Base-by-base conservation (phyloP, 2,797 vertebrate species). In the Salarias fasciatus region DNA sequence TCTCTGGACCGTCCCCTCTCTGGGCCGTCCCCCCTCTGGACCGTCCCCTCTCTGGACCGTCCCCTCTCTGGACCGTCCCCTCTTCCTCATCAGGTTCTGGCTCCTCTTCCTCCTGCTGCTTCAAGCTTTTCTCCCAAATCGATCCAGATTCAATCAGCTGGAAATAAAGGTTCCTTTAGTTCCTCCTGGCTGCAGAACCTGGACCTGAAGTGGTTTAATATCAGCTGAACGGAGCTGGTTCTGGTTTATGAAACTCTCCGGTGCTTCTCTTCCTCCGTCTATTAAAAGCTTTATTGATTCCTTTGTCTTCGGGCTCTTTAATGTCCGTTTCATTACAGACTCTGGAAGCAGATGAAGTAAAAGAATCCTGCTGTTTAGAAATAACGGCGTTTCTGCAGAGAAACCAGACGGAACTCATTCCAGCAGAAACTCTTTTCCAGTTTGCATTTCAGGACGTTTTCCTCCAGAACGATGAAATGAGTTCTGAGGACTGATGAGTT, bases 301-400 rank as follows among this genome's bases (percentile, higher is more conserved):
- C 33, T 45, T 47, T 63, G 13, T 55, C 35, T 69, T 52, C 4
- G 12, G 42, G 30, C 14, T 58, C 30, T 52, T 69, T 37, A 55
- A 58, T 54, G 44, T 45, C 40, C 63, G n/a, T 72, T 55, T 35
- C 15, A 61, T 52, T 69, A 53, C 60, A n/a, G 64, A 69, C 42
- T 29, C 40, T 53, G 40, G 47, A 36, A 53, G 61, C 54, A 67
- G 29, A 65, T 56, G 24, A 6, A 60, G 43, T 8, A 12, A 24
- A 44, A 62, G 43, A 53, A 65, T 54, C 44, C 5, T n/a, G 8
- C 10, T 44, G 36, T 37, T 47, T 0, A 0, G 13, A 38, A 44
- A 57, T 52, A 54, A 65, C 40, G 38, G 49, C 42, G 51, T 35
- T 30, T 41, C 50, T 10, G 13, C 53, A 49, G 48, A 4, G 0